Evolutionary conservation across 2,797 vertebrate species (phyloP).

Genomic region (Phylloscopus collybita): DNA sequence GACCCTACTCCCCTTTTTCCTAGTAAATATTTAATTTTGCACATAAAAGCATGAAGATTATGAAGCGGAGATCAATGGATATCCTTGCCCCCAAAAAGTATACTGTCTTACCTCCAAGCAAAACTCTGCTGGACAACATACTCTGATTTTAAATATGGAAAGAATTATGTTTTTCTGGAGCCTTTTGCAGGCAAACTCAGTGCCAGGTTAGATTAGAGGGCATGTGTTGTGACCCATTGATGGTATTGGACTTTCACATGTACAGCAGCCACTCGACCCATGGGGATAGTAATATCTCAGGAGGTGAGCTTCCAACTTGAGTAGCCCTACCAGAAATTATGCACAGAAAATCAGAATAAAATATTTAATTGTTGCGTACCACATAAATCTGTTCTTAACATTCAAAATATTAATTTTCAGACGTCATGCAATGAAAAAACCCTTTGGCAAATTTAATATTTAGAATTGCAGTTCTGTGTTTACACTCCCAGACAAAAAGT

Average conservation of each 20-base stretch:
- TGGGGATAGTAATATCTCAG: background rate
- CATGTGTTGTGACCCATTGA: background rate
- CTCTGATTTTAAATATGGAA: background rate
- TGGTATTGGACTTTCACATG: background rate
- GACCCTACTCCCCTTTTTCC: background rate
- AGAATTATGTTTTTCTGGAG: background rate
- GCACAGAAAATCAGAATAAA: background rate
- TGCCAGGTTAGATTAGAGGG: background rate
- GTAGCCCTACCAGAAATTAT: background rate
- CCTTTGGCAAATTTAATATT: background rate
- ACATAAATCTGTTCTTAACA: background rate
- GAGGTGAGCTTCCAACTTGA: background rate
- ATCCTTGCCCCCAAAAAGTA: background rate
- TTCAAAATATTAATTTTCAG: background rate
- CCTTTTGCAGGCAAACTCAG: background rate
- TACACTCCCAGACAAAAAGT: background rate
- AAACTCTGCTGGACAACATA: background rate
- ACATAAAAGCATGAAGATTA: background rate
- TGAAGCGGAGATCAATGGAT: background rate
- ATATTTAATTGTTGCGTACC: background rate
- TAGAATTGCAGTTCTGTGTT: background rate
- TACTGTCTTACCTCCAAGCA: background rate
- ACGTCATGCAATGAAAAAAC: background rate
- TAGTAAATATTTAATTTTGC: background rate
- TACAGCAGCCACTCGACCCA: rapidly evolving